Evolutionary conservation across 1,140 invertebrate species (phyloP).

Genomic region (Magallana gigas): DNA sequence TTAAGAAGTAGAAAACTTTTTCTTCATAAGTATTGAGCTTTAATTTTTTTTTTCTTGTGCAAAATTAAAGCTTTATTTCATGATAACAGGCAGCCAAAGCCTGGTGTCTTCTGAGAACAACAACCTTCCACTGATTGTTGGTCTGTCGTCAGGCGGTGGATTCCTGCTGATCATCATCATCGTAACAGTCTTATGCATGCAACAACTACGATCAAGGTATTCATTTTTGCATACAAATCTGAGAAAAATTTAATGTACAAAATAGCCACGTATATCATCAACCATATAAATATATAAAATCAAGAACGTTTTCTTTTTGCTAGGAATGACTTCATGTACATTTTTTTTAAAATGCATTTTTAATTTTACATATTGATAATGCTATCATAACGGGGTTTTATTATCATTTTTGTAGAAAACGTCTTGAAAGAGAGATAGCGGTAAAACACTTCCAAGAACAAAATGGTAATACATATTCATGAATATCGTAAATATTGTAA

Average conservation of each 20-base stretch:
- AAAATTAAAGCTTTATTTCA: background rate
- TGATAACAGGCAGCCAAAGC: constrained; percentile 2
- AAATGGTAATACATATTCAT: background rate
- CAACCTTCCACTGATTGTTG: constrained; percentile 38
- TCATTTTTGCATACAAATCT: background rate
- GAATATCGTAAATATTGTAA: background rate
- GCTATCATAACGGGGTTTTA: too few relatives aligned
- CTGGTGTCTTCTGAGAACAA: background rate
- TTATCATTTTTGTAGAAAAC: background rate
- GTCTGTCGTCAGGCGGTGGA: constrained; percentile 17
- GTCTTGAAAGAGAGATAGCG: background rate
- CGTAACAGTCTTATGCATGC: background rate
- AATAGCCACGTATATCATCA: too few relatives aligned
- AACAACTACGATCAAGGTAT: background rate
- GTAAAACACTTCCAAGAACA: constrained; percentile 3
- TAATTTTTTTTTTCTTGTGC: too few relatives aligned
- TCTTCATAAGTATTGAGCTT: too few relatives aligned
- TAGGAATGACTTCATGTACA: too few relatives aligned
- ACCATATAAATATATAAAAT: too few relatives aligned
- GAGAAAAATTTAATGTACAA: too few relatives aligned
- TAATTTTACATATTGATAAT: too few relatives aligned
- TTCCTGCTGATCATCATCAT: constrained; percentile 42
- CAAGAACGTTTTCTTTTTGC: too few relatives aligned
- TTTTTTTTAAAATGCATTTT: too few relatives aligned
- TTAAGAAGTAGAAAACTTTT: too few relatives aligned